Evolutionary conservation across 2,888 invertebrate genomes (phyloP).

Genomic region (Merodon equestris): DNA sequence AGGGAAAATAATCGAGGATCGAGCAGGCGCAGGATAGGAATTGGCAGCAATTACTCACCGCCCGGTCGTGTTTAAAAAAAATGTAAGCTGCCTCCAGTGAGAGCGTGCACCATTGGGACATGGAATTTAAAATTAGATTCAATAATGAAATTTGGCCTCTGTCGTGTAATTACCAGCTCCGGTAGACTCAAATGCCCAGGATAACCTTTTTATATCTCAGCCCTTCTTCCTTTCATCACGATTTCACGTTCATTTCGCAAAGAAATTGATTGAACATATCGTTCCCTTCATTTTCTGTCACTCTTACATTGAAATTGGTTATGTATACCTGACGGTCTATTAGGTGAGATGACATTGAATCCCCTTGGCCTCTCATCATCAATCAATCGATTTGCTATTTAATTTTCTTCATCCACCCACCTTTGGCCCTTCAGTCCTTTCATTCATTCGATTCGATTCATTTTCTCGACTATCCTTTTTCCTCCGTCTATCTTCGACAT

Average conservation of each 20-base stretch:
- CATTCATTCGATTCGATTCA: conserved; percentile 24
- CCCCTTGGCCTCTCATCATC: conserved; percentile 56
- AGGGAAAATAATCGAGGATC: conserved; percentile 22
- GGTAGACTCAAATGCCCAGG: too few species aligned
- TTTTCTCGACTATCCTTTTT: conserved; percentile 36
- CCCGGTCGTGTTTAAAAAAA: too few species aligned
- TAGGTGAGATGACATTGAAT: conserved; percentile 58
- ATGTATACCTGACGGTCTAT: conserved; percentile 60
- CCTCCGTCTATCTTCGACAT: conserved; percentile 11
- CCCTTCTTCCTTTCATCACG: too few species aligned
- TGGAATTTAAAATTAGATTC: too few species aligned
- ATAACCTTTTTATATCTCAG: too few species aligned
- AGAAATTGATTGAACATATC: conserved; percentile 31
- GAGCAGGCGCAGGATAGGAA: conserved; percentile 21
- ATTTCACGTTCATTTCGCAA: too few species aligned
- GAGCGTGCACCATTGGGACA: too few species aligned
- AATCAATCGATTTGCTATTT: conserved; percentile 68
- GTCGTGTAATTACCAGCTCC: too few species aligned
- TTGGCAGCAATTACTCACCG: conserved; percentile 13
- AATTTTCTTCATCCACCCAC: conserved; percentile 36
- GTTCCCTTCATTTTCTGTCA: conserved; percentile 35
- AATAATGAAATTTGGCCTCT: too few species aligned
- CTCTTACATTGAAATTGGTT: conserved; percentile 31
- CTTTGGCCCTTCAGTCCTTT: conserved; percentile 21
- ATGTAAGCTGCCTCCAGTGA: too few species aligned